Conservation (phyloP, 1,140 invertebrate species). For the Drosophila paulistorum region DNA sequence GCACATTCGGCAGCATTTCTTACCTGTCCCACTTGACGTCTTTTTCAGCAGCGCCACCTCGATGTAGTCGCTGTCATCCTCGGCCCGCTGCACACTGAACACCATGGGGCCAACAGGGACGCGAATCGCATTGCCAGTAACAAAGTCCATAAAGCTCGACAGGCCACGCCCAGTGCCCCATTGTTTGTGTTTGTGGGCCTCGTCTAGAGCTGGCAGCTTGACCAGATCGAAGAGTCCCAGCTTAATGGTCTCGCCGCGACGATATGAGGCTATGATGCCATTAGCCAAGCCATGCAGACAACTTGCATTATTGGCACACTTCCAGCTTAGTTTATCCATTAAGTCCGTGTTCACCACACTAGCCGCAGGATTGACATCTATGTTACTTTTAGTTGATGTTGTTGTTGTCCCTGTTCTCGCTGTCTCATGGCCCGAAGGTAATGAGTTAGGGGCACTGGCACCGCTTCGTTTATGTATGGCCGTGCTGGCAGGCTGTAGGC, state of each 20-base stretch:
- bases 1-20: constrained; percentile 14
- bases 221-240: constrained; percentile 78
- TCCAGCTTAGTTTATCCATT: constrained; percentile 76
- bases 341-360: constrained; percentile 66
- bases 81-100: constrained; percentile 80
- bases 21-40: constrained; percentile 69
- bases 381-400: neutral
- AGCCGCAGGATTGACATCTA: constrained; percentile 28
- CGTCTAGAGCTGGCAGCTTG: constrained; percentile 62
- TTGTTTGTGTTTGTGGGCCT: constrained; percentile 48
- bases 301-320: constrained; percentile 82
- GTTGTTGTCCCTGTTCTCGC: constrained; percentile 4
- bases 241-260: constrained; percentile 72
- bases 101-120: constrained; percentile 81
- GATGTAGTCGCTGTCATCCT: constrained; percentile 79
- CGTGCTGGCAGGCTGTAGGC: constrained; percentile 35
- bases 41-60: constrained; percentile 81
- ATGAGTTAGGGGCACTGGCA: constrained; percentile 45
- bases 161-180: constrained; percentile 69
- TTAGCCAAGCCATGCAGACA: constrained; percentile 68
- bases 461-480: constrained; percentile 70
- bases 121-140: constrained; percentile 75
- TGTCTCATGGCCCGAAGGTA: constrained; percentile 28
- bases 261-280: constrained; percentile 69
- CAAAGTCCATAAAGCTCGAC: constrained; percentile 74